phyloP scores from a whole-genome alignment of 2,888 invertebrate species.

The Noctua pronuba region DNA sequence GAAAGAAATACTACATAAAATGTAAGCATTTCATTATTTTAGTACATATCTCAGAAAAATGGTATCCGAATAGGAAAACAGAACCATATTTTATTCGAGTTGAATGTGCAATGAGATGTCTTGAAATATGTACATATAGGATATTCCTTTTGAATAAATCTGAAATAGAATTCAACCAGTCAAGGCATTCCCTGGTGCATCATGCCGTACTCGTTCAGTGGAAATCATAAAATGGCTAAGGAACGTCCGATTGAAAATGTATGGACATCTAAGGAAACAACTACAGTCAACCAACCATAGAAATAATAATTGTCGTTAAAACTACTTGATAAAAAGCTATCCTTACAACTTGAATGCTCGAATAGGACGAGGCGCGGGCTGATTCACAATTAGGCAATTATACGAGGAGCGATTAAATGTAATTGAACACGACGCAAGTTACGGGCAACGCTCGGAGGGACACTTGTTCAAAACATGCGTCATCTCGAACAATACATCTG shows the following conservation, averaged over 20 bases:
- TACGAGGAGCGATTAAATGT: conserved; percentile 88
- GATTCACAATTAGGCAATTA: conserved; percentile 86
- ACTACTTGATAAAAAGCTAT: conserved; percentile 48
- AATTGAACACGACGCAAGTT: conserved; percentile 86
- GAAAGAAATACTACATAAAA: not conserved
- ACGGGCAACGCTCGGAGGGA: conserved; percentile 69
- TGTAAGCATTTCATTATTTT: conserved; percentile 4
- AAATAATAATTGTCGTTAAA: conserved; percentile 40
- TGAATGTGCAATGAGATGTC: conserved; percentile 61
- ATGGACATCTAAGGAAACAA: conserved; percentile 1
- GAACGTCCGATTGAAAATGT: not conserved
- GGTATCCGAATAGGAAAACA: conserved; percentile 15
- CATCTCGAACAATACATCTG: conserved; percentile 72
- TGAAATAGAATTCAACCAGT: conserved; percentile 41
- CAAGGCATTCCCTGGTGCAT: conserved; percentile 20
- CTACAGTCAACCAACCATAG: not conserved
- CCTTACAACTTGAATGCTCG: conserved; percentile 52
- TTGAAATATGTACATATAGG: conserved; percentile 42
- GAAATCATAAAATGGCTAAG: not conserved
- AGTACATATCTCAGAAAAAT: not conserved
- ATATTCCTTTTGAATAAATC: conserved; percentile 43
- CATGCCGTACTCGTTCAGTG: conserved; percentile 24
- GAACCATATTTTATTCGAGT: conserved; percentile 57
- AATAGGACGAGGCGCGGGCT: conserved; percentile 69
- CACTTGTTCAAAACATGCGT: conserved; percentile 73